Percentiles rank a stretch among this genome's conserved stretches.
phyloP scores from a whole-genome alignment of 2,888 invertebrate genomes.

The Cacoxenus indagator region DNA sequence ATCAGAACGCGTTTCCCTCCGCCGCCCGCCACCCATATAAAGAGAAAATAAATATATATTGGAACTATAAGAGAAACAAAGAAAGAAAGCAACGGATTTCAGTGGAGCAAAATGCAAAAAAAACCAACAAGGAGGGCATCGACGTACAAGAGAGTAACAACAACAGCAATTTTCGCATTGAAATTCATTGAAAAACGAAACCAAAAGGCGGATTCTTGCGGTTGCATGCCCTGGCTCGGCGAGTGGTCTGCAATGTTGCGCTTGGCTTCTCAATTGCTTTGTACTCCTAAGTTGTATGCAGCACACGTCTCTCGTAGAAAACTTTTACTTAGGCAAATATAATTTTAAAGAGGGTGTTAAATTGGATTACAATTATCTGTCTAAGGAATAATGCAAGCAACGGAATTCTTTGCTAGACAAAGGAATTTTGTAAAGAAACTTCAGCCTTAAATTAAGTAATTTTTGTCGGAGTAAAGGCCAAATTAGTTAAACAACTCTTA shows the following conservation, averaged over 20 bases:
- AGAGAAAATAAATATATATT: no score
- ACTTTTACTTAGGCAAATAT: constrained; percentile 64
- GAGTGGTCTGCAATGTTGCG: neutral
- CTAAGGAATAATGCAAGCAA: neutral
- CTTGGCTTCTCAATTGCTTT: neutral
- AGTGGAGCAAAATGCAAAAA: neutral
- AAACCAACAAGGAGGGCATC: neutral
- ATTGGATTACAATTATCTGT: constrained; percentile 60
- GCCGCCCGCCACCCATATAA: no score
- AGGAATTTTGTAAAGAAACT: neutral
- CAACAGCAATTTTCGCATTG: no score
- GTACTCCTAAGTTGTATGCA: constrained; percentile 37
- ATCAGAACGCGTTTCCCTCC: no score
- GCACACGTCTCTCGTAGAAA: constrained; percentile 55
- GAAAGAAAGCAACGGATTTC: no score
- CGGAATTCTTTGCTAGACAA: neutral
- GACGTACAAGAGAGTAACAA: neutral
- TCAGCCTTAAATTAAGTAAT: no score
- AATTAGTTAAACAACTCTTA: neutral
- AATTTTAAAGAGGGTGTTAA: constrained; percentile 64
- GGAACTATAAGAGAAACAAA: no score
- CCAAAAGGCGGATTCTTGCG: neutral
- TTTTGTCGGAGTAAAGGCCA: no score
- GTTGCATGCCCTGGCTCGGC: neutral
- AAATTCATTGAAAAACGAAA: no score